These are phyloP conservation scores for Hoplostethus mediterraneus DNA, from an alignment of 2,797 vertebrate species.

Conservation along the genomic window DNA sequence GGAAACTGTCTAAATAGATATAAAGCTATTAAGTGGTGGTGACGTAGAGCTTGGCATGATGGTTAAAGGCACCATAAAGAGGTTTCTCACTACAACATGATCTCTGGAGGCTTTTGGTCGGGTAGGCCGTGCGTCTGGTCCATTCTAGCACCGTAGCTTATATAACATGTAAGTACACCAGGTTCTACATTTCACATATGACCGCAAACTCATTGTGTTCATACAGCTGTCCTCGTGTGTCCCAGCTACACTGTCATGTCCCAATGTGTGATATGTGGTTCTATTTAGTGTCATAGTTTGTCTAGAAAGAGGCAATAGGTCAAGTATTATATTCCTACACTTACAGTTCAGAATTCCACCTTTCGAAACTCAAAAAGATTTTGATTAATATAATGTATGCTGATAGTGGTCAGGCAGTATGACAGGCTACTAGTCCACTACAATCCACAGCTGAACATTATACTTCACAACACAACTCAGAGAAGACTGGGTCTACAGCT, in stretches of 20 bases:
- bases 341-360: too few relatives aligned
- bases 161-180: slow-evolving; percentile 1
- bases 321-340: too few relatives aligned
- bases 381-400: neutral
- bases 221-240: too few relatives aligned
- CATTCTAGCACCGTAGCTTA: slow-evolving; percentile 1
- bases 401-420: neutral
- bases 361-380: too few relatives aligned
- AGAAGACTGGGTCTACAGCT: neutral
- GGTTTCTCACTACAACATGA: slow-evolving; percentile 33
- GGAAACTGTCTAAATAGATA: neutral
- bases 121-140: slow-evolving; percentile 26
- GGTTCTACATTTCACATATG: slow-evolving; percentile 26
- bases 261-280: slow-evolving; percentile 2
- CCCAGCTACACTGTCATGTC: too few relatives aligned
- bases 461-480: neutral
- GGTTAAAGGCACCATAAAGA: slow-evolving; percentile 25
- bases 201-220: neutral
- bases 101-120: slow-evolving; percentile 5
- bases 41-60: slow-evolving; percentile 8
- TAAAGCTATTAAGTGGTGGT: neutral
- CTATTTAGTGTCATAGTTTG: too few relatives aligned
- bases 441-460: neutral
- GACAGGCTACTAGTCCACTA: too few relatives aligned
- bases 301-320: too few relatives aligned